phyloP scores from a whole-genome alignment of 2,113 vertebrate genomes.

The Leptocoma aspasia region DNA sequence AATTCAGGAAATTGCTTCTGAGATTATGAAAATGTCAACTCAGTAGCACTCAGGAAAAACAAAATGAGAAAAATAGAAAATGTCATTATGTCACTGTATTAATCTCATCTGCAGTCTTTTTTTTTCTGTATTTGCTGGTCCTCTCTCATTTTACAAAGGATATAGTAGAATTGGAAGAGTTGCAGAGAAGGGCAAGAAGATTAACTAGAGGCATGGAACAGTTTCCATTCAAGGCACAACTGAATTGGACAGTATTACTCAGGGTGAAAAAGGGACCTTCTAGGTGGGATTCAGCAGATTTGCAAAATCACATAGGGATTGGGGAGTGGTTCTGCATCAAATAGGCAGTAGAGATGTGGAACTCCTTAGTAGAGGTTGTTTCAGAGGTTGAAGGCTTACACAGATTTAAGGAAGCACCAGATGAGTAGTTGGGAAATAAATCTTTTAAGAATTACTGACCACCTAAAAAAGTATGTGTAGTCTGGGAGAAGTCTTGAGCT shows the following conservation, averaged over 20 bases:
- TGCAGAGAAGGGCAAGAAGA: neutral
- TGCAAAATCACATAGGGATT: neutral
- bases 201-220: neutral
- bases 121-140: neutral
- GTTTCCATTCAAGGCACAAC: neutral
- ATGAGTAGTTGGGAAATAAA: neutral
- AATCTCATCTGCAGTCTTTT: neutral
- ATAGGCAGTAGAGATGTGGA: neutral
- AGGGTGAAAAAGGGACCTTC: neutral
- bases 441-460: neutral
- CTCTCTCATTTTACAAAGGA: neutral
- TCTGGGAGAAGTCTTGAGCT: neutral
- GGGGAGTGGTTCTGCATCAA: neutral
- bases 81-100: neutral
- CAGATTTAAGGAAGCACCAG: neutral
- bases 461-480: neutral
- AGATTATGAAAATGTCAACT: constrained; percentile 26
- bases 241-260: neutral
- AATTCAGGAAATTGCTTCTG: neutral
- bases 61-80: constrained; percentile 6
- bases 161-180: neutral
- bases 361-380: neutral
- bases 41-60: neutral
- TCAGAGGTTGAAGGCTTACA: neutral
- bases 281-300: neutral